Evolutionary conservation across 2,113 vertebrate species (phyloP), one percentile per base, ranked within the genome.

Genomic region (Donacobius atricapilla): DNA sequence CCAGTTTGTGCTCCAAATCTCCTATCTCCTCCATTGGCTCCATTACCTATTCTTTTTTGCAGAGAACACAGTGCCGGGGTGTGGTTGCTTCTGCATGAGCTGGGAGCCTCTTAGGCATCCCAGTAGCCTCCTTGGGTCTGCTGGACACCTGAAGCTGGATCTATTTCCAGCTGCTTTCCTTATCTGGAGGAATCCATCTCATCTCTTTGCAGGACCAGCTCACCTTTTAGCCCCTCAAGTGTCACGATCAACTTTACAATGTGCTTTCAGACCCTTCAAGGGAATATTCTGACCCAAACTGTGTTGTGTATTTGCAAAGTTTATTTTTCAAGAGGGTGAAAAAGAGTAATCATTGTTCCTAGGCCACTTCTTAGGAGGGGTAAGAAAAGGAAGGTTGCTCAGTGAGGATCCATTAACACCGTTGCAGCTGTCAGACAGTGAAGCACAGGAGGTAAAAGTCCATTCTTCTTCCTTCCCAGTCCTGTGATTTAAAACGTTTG

Each of bases 401-500:
- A n/a, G 27, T 11, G n/a, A 80, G 70, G 66, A 75, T 92, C 81
- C 57, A 63, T 95, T 93, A 96, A 90, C 75, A 56, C 63, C 0
- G 2, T 33, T 84, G 65, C 0, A 18, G 25, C 87, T 96, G 83
- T n/a, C 80, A 93, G 91, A 83, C 70, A 45, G 82, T 31, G 89
- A 83, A 87, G 84, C 84, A 72, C 51, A 79, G 77, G 95, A 91
- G 90, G 87, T 80, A 93, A 83, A 95, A 88, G 96, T 94, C 90
- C 91, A 76, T 95, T 94, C 87, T 96, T 84, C 65, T 92, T 16
- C 86, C 53, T 95, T 94, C 91, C 92, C 92, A 83, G 87, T 94
- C 81, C 94, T 85, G 79, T 21, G 37, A 92, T 96, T 97, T 92
- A 72, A 73, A 88, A 83, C 56, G 85, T 96, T 96, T 95, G 87